phyloP scores from a whole-genome alignment of 1,140 invertebrate species.

The Trachymyrmex septentrionalis region DNA sequence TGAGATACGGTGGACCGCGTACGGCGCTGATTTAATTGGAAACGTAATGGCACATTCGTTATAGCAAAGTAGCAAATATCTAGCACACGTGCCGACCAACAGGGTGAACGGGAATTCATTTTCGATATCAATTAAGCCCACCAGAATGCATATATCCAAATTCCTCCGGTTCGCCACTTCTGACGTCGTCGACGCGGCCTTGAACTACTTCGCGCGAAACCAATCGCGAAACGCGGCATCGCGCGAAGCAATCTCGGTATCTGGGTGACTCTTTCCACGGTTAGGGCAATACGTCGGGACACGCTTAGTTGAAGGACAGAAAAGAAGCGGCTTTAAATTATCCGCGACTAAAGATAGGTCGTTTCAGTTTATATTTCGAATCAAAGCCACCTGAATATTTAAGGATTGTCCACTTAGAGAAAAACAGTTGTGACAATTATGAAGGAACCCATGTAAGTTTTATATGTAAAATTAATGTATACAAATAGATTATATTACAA shows the following conservation, averaged over 20 bases:
- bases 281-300: constrained; percentile 53
- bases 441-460: too few relatives aligned
- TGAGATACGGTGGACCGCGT: neutral
- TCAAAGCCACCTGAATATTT: neutral
- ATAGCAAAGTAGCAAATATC: neutral
- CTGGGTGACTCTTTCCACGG: constrained; percentile 36
- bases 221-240: constrained; percentile 36
- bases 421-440: too few relatives aligned
- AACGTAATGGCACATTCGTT: neutral
- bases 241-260: constrained; percentile 33
- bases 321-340: neutral
- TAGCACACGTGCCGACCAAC: neutral
- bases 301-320: neutral
- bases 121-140: constrained; percentile 49
- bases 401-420: neutral
- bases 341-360: constrained; percentile 4
- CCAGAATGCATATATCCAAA: constrained; percentile 55
- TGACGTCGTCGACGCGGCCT: constrained; percentile 64
- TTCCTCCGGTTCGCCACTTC: constrained; percentile 61
- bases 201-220: constrained; percentile 64
- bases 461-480: too few relatives aligned
- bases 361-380: constrained; percentile 5
- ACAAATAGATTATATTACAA: too few relatives aligned
- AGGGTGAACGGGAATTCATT: constrained; percentile 37
- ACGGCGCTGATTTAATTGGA: neutral